Percentiles rank a stretch among this genome's conserved stretches.
Evolutionary conservation across 1,140 invertebrate species (phyloP).

Genomic region (Drosophila murphyi): DNA sequence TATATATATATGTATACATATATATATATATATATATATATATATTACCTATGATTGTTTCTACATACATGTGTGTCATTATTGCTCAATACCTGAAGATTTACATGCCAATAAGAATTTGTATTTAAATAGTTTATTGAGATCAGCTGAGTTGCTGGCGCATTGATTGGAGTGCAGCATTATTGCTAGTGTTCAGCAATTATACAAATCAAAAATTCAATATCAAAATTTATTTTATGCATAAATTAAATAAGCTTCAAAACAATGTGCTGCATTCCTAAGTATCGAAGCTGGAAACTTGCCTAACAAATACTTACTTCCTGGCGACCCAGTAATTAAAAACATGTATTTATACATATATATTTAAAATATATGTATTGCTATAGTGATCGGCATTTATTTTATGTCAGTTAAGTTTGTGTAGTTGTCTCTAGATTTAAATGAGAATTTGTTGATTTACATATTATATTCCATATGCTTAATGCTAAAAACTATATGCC

Average conservation of each 20-base stretch:
- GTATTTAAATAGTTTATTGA: not conserved
- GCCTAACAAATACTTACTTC: not conserved
- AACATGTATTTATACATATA: constrained; percentile 3
- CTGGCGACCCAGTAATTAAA: constrained; percentile 44
- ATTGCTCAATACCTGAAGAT: constrained; percentile 55
- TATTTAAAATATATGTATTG: constrained; percentile 28
- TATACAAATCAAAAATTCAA: not conserved
- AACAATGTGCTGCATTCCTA: not conserved
- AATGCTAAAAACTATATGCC: constrained; percentile 23
- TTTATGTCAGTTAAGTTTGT: constrained; percentile 63
- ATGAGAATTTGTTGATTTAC: constrained; percentile 46
- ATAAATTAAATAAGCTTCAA: not conserved
- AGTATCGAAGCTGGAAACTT: not conserved
- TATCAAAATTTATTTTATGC: constrained; percentile 9
- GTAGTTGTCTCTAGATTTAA: constrained; percentile 51
- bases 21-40: not conserved
- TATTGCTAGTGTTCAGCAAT: not conserved
- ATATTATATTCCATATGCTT: constrained; percentile 40
- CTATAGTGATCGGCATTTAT: constrained; percentile 32
- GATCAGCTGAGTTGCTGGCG: constrained; percentile 11
- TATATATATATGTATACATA: constrained; percentile 4
- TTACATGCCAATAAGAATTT: constrained; percentile 35
- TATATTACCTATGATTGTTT: constrained; percentile 18
- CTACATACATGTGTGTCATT: constrained; percentile 3
- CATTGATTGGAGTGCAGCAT: constrained; percentile 2